Percentiles rank a stretch among this genome's conserved stretches.
Evolutionary conservation across 1,140 invertebrate species (phyloP).

Genomic region (Heliconius melpomene): DNA sequence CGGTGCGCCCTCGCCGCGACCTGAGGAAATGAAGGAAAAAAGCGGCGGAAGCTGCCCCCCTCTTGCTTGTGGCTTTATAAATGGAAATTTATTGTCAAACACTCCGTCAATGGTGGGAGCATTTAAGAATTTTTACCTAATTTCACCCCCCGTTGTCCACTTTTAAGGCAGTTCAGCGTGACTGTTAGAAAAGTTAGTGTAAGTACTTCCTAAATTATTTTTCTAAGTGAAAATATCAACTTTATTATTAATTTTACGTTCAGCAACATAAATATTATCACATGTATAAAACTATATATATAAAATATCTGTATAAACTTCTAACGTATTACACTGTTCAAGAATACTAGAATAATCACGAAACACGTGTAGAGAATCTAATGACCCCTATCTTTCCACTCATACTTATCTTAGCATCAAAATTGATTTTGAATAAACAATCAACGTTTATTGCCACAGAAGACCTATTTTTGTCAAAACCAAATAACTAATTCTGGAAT

Average conservation of each 20-base stretch:
- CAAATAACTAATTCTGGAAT: neutral
- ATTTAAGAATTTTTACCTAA: conserved; percentile 65
- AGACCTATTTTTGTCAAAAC: neutral
- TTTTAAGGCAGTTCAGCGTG: conserved; percentile 28
- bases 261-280: neutral
- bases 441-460: neutral
- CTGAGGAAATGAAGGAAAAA: conserved; percentile 79
- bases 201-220: conserved; percentile 14
- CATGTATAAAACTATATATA: too few relatives aligned
- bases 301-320: too few relatives aligned
- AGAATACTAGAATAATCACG: too few relatives aligned
- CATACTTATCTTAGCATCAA: too few relatives aligned
- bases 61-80: conserved; percentile 76
- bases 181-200: conserved; percentile 11
- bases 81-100: conserved; percentile 81
- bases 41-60: conserved; percentile 68
- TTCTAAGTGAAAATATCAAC: conserved; percentile 12
- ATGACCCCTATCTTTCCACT: too few relatives aligned
- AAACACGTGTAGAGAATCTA: too few relatives aligned
- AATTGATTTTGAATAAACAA: neutral
- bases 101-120: conserved; percentile 70
- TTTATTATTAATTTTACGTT: neutral
- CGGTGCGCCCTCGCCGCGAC: conserved; percentile 63
- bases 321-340: too few relatives aligned
- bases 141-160: conserved; percentile 46